Evolutionary conservation across 1,140 invertebrate genomes (phyloP).

Genomic region (Lepeophtheirus salmonis): DNA sequence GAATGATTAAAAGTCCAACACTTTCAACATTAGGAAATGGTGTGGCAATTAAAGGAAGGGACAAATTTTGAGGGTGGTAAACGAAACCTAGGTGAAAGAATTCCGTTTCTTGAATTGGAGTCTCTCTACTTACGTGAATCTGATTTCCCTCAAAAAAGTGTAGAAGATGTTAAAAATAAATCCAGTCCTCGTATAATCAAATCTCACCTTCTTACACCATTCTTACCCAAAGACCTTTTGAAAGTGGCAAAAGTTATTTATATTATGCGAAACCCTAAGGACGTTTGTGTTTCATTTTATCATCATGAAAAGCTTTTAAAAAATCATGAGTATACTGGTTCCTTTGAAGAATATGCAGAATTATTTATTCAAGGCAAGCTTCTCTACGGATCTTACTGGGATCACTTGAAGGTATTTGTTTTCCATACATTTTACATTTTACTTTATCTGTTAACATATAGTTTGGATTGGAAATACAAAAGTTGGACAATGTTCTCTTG

Average conservation of each 20-base stretch:
- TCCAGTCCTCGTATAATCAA: conserved; percentile 29
- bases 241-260: conserved; percentile 52
- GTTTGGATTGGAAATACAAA: conserved; percentile 47
- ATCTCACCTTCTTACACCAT: conserved; percentile 29
- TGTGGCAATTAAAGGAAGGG: conserved; percentile 8
- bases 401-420: conserved; percentile 19
- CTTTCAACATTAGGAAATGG: conserved; percentile 2
- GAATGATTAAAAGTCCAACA: too few species aligned
- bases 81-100: not conserved
- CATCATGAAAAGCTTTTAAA: conserved; percentile 21
- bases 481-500: conserved; percentile 54
- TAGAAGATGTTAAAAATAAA: conserved; percentile 25
- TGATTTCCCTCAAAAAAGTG: conserved; percentile 28
- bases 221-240: conserved; percentile 26
- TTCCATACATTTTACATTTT: not conserved
- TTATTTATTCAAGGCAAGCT: conserved; percentile 20
- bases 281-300: conserved; percentile 60
- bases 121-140: not conserved
- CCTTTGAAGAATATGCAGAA: conserved; percentile 20
- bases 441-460: conserved; percentile 10
- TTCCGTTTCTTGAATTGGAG: not conserved
- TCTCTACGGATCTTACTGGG: conserved; percentile 18
- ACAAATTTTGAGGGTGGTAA: not conserved
- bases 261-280: conserved; percentile 75
- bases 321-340: conserved; percentile 17